Evolutionary conservation across 1,140 invertebrate genomes (phyloP), one percentile per base, ranked within the genome.

Genomic region (Calycopis cecrops): DNA sequence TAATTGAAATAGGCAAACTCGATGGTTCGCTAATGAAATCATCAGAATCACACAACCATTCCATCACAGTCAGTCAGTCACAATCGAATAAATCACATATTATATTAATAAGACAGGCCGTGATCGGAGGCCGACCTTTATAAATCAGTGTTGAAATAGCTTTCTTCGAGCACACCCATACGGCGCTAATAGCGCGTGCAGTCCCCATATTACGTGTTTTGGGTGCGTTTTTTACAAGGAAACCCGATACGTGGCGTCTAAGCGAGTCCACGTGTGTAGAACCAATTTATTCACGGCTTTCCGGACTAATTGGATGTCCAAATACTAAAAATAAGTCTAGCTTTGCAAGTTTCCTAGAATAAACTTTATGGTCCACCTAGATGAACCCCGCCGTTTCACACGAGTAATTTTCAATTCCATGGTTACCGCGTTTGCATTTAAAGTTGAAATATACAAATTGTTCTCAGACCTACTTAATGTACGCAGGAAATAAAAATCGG

Each of bases 101-200:
- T 3, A 28, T 2, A 28, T 6, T 2, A 2, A 6, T 28, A 28
- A 28, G 21, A 28, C 21, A 28, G 12, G 66, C 80, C 69, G 78
- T 80, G 76, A 80, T 66, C 78, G 73, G 47, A 61, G 60, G 49
- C 57, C 61, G 59, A 65, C 55, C 52, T 62, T 69, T 71, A 82
- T 83, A 83, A 82, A 82, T 85, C 78, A 83, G 69, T 65, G 69
- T 71, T 70, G 73, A 77, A 80, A 83, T 81, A 79, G 78, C 79
- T 83, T 79, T 78, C 79, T 72, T 67, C 79, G 78, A 77, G 73
- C 81, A 65, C 69, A 73, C 68, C 72, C 73, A 79, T 59, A 73
- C 63, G 67, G 70, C 74, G 73, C 79, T 80, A 85, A 85, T 83
- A 76, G 79, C 77, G 75, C 82, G 79, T 85, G 82, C 75, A 81